These are phyloP conservation scores for Ophion ellenae DNA, from an alignment of 2,888 invertebrate genomes.

Conservation along the genomic window DNA sequence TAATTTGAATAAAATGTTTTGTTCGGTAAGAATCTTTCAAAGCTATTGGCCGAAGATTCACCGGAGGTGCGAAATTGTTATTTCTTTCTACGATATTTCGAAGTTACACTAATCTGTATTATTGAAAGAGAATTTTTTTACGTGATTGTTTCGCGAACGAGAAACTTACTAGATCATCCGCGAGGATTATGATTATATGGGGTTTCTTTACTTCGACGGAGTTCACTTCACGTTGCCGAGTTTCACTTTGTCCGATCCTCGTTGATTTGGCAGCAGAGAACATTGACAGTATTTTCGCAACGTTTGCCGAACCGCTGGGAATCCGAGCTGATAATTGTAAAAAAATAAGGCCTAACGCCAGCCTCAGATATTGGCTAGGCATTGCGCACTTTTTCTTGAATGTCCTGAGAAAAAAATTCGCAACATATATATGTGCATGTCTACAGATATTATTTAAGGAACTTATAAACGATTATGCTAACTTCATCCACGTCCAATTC, in stretches of 20 bases:
- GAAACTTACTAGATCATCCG: constrained; percentile 81
- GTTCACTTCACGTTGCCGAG: too few species aligned
- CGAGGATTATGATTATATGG: constrained; percentile 81
- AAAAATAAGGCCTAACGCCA: constrained; percentile 45
- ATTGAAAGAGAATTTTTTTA: neutral
- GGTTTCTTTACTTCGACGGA: constrained; percentile 67
- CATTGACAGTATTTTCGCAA: neutral
- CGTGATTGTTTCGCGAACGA: constrained; percentile 73
- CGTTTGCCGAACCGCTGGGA: constrained; percentile 11
- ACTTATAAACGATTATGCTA: too few species aligned
- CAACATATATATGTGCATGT: too few species aligned
- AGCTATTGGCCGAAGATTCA: too few species aligned
- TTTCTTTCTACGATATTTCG: too few species aligned
- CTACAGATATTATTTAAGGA: too few species aligned
- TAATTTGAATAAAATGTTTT: too few species aligned
- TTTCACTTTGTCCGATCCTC: constrained; percentile 28
- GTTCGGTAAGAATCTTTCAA: too few species aligned
- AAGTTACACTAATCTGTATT: constrained; percentile 64
- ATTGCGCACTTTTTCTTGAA: constrained; percentile 34
- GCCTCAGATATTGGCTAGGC: constrained; percentile 23
- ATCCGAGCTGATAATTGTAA: constrained; percentile 33
- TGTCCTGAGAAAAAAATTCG: constrained; percentile 5
- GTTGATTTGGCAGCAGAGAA: constrained; percentile 4
- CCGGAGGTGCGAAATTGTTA: too few species aligned
- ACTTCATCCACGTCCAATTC: too few species aligned